Evolutionary conservation across 2,797 vertebrate genomes (phyloP), one percentile per base, ranked within the genome.

Genomic region (Rhincodon typus): DNA sequence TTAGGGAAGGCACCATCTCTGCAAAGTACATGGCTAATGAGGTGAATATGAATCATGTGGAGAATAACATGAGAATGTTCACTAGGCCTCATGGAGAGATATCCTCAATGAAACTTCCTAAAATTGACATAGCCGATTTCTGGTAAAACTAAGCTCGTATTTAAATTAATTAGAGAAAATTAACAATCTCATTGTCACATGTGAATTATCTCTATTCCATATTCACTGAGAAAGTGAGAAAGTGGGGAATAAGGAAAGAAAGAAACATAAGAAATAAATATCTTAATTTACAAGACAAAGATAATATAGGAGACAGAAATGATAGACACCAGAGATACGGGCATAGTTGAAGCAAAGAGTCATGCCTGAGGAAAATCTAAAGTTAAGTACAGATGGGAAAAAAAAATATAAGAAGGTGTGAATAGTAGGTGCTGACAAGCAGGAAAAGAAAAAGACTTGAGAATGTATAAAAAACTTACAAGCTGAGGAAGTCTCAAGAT

Each of bases 401-500:
- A 66, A 70, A 12, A 21, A 94, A 94, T 8, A 27, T 87, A 15
- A n/a, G 57, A 25, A 46, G n/a, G 30, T 34, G 34, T 93, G 90
- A 69, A 62, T 53, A 30, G 86, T 88, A 88, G n/a, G 21, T 94
- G 67, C 62, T 8, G 21, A 70, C 66, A 72, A 94, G 38, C 21
- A 46, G 69, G 21, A 94, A 15, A 53, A 13, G 27, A 53, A 94
- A 1, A 46, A 46, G 46, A 30, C 46, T 70, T 70, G 27, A 74
- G 25, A 38, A 23, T 21, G 10, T 2, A 17, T 34, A 46, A 46
- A 70, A 74, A 34, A 50, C 27, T 91, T 91, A 94, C 74, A 46
- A 34, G 66, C 38, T 94, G 10, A 72, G 46, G 70, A 74, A 53
- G 94, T 13, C 70, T 94, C 69, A 94, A 94, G 94, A 94, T 94